Base-by-base conservation (phyloP, 1,140 invertebrate genomes). In the Capitella teleta region DNA sequence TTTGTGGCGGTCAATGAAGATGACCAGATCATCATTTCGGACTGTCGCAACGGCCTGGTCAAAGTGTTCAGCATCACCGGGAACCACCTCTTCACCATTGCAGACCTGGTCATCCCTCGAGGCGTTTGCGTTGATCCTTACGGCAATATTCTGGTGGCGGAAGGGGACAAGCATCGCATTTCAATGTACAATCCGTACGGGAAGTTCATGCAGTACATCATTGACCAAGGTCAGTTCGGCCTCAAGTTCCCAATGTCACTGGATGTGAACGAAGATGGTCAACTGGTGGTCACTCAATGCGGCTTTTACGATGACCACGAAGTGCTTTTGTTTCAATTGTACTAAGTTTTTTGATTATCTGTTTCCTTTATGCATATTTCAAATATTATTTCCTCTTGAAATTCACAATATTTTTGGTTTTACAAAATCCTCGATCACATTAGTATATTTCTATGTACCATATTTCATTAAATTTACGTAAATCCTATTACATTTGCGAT, bases 251-350 rank as follows among this genome's bases (percentile, higher is more conserved):
- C 30, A 32, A 10, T 32, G 18, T 57, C 60, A 3, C 55, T 68
- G 26, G 28, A 51, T 32, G 55, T 70, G 10, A 62, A 61, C 47
- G 53, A 54, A 6, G 30, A 47, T 49, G 63, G 63, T 8, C 55
- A 61, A 18, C 51, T 70, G 5, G 40, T 59, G n/a, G 57, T 70
- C 12, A 50, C 51, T n/a, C 30, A 32, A n/a, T 32, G 30, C n/a
- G 30, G 30, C n/a, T 32, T 10, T 32, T 10, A 8, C 30, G 8
- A 8, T 10, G 8, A 8, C n/a, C 30, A 32, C n/a, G 30, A 32
- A 32, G 30, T 32, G 30, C 8, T 32, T 8, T 10, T 32, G 8
- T 32, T 32, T 32, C 30, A 32, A n/a, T n/a, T n/a, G n/a, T n/a
- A n/a, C n/a, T n/a, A n/a, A n/a, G n/a, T n/a, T n/a, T n/a, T n/a